Percentiles rank a stretch among this genome's conserved stretches.
phyloP scores from a whole-genome alignment of 35 echinoderm and acorn worm species.

The Apostichopus parvimensis region DNA sequence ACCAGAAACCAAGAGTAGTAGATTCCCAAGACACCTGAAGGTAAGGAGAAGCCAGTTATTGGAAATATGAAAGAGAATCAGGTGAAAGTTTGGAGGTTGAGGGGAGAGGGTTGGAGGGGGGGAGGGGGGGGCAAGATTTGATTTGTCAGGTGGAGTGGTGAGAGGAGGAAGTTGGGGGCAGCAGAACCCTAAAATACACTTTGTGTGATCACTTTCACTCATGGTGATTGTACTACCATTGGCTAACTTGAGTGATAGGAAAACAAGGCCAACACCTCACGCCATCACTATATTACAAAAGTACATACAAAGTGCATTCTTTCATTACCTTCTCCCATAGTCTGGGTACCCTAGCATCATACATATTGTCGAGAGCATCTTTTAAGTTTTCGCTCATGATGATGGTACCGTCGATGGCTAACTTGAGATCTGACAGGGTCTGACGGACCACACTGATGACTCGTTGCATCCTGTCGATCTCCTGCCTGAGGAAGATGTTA shows the following conservation, averaged over 20 bases:
- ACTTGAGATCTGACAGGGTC: constrained; percentile 90
- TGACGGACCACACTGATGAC: constrained; percentile 78
- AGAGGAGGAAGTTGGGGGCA: no score
- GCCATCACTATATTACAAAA: not conserved
- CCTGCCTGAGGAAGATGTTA: constrained; percentile 99
- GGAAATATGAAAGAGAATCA: no score
- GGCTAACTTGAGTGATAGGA: not conserved
- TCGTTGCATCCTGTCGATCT: constrained; percentile 97
- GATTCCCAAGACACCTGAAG: constrained; percentile 93
- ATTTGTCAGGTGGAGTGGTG: no score
- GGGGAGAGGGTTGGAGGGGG: no score
- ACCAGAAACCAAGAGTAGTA: constrained; percentile 99
- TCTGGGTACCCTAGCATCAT: constrained; percentile 93
- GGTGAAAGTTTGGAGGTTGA: no score
- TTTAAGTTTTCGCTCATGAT: constrained; percentile 99
- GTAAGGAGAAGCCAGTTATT: no score
- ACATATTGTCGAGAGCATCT: constrained; percentile 98
- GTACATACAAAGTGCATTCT: not conserved
- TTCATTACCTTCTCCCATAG: constrained; percentile 81
- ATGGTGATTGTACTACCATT: no score
- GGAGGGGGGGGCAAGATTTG: no score
- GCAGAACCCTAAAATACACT: no score
- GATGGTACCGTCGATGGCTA: constrained; percentile 99
- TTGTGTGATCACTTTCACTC: no score
- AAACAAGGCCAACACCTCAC: not conserved